phyloP scores from a whole-genome alignment of 2,113 vertebrate species.

The Dendropsophus ebraccatus region DNA sequence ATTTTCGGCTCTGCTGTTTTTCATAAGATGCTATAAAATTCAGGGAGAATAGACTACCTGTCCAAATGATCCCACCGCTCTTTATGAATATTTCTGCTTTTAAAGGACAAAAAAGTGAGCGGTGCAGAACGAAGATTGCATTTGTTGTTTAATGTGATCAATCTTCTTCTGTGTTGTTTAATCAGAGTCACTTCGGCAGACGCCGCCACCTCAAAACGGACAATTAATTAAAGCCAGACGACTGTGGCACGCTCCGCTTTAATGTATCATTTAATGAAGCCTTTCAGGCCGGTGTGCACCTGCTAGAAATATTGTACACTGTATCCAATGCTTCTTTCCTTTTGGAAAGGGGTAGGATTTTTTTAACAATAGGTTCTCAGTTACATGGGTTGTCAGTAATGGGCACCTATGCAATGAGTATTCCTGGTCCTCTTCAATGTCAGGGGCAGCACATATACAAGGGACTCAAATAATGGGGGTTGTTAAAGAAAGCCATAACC shows the following conservation, averaged over 20 bases:
- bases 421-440: too few species aligned
- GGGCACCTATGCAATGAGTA: too few species aligned
- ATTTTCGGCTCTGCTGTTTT: conserved; percentile 20
- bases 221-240: not conserved
- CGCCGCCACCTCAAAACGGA: not conserved
- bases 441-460: not conserved
- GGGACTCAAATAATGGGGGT: too few species aligned
- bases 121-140: not conserved
- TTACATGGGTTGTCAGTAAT: too few species aligned
- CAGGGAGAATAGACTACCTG: conserved; percentile 29
- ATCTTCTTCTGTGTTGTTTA: conserved; percentile 18
- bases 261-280: not conserved
- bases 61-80: not conserved
- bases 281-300: not conserved
- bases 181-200: not conserved
- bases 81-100: conserved; percentile 27
- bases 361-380: too few species aligned
- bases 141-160: conserved; percentile 25
- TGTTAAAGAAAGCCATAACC: too few species aligned
- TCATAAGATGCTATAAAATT: conserved; percentile 11
- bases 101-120: conserved; percentile 31
- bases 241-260: conserved; percentile 1
- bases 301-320: not conserved
- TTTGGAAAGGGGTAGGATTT: too few species aligned
- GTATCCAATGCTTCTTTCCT: not conserved